Conservation (phyloP, 1,140 invertebrate genomes). For the Camponotus pennsylvanicus region DNA sequence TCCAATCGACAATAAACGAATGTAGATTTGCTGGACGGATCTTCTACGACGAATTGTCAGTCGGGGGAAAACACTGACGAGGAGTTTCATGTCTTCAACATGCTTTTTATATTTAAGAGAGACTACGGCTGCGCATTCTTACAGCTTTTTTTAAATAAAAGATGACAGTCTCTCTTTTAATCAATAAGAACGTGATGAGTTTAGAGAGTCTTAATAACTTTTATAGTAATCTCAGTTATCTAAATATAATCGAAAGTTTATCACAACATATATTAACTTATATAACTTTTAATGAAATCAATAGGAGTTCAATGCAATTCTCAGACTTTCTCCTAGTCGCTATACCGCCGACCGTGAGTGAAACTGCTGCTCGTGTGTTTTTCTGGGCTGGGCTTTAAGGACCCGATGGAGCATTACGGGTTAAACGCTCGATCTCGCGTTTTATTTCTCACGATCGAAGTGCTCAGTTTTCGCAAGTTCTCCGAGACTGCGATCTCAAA, state of each 20-base stretch:
- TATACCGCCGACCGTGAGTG: not conserved
- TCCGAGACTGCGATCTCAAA: constrained; percentile 10
- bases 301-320: constrained; percentile 19
- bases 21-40: not conserved
- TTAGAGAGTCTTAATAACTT: not conserved
- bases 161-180: not conserved
- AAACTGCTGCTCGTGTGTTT: constrained; percentile 28
- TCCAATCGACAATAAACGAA: constrained; percentile 6
- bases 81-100: not conserved
- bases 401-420: constrained; percentile 10
- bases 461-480: not conserved
- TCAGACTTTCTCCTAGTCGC: constrained; percentile 45
- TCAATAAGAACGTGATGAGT: not conserved
- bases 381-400: constrained; percentile 2
- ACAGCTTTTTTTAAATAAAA: not conserved
- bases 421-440: constrained; percentile 18
- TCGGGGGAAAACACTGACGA: not conserved
- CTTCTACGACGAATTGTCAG: not conserved
- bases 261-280: constrained; percentile 10
- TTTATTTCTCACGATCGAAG: constrained; percentile 23
- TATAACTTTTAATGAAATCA: constrained; percentile 39
- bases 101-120: not conserved
- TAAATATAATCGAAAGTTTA: not conserved
- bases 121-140: not conserved
- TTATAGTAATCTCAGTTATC: not conserved